Conservation (phyloP, 1,140 invertebrate species). For the Micrasema minimum region DNA sequence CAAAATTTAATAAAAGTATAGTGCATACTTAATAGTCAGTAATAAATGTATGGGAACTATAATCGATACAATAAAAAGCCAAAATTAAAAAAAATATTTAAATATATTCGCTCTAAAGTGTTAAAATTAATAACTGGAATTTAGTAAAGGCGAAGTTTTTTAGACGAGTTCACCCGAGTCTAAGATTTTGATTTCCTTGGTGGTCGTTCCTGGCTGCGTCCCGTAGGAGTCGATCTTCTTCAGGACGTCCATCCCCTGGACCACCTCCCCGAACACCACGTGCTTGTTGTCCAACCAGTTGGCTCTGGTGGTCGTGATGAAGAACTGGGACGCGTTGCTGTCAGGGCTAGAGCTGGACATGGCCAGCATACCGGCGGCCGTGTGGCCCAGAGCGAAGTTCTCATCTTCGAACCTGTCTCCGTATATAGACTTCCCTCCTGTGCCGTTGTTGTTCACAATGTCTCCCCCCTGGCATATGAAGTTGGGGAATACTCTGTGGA, state of each 20-base stretch:
- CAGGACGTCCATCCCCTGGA: conserved; percentile 87
- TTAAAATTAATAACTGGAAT: too few relatives aligned
- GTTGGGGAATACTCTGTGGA: conserved; percentile 87
- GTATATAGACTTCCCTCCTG: conserved; percentile 59
- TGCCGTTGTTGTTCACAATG: conserved; percentile 69
- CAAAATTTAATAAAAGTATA: too few relatives aligned
- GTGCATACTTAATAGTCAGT: too few relatives aligned
- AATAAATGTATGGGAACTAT: too few relatives aligned
- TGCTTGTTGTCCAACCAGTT: conserved; percentile 63
- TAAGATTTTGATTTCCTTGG: conserved; percentile 78
- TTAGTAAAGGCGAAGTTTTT: too few relatives aligned
- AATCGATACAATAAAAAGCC: too few relatives aligned
- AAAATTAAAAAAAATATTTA: too few relatives aligned
- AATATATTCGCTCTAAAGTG: too few relatives aligned
- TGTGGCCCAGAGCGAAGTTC: conserved; percentile 83
- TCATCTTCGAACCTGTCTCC: conserved; percentile 84
- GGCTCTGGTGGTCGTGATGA: conserved; percentile 83
- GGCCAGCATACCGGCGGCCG: conserved; percentile 70
- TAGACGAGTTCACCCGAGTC: conserved; percentile 76
- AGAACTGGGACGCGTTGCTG: conserved; percentile 88
- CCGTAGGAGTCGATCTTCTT: conserved; percentile 78
- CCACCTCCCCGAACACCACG: conserved; percentile 57
- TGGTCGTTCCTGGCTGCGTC: conserved; percentile 81
- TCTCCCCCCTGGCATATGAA: conserved; percentile 89
- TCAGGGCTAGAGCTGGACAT: conserved; percentile 80